Conservation (phyloP, 2,113 vertebrate species). For the Desmodus rotundus region DNA sequence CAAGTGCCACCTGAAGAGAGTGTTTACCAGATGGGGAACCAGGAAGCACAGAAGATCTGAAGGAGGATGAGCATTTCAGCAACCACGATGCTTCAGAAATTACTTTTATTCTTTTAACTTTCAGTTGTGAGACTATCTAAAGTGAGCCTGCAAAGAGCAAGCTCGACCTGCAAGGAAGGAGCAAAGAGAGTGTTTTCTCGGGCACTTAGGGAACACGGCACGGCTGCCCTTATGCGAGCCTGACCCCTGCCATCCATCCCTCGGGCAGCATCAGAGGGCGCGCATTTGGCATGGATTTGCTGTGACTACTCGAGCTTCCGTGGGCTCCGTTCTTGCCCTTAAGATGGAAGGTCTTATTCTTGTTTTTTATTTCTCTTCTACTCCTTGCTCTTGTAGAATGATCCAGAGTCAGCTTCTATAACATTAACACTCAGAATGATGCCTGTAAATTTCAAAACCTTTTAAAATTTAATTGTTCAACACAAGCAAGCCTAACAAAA, state of each 20-base stretch:
- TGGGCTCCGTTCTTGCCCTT: neutral
- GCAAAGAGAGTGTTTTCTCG: too few species aligned
- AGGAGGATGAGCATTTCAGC: neutral
- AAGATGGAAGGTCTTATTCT: neutral
- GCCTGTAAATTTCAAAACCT: neutral
- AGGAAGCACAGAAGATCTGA: neutral
- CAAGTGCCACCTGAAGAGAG: neutral
- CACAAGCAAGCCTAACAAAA: neutral
- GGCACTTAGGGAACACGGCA: rapidly evolving
- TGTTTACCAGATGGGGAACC: neutral
- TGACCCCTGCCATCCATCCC: too few species aligned
- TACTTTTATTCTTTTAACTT: neutral
- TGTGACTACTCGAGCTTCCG: neutral
- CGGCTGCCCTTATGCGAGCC: rapidly evolving
- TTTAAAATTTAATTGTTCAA: neutral
- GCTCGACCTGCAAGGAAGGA: neutral
- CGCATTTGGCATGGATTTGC: too few species aligned
- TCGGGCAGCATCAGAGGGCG: rapidly evolving
- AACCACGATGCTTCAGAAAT: neutral
- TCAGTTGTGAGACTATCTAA: neutral
- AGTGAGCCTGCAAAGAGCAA: neutral
- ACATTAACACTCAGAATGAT: neutral
- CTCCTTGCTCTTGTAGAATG: neutral
- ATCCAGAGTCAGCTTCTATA: neutral
- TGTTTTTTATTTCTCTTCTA: neutral